phyloP scores from a whole-genome alignment of 2,113 vertebrate genomes.

The Embiotoca jacksoni region DNA sequence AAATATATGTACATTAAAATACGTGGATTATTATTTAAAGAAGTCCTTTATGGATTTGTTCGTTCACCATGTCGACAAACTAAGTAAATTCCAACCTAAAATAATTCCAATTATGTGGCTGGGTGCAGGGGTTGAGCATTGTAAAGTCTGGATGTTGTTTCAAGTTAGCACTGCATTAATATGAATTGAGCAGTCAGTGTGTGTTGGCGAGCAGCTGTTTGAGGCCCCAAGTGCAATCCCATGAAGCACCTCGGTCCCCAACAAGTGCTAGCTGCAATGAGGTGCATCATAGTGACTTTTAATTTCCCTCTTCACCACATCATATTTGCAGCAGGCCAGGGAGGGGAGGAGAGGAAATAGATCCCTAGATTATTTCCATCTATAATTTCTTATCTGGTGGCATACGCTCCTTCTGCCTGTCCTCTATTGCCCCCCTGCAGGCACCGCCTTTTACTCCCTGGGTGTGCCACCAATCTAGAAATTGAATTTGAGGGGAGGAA shows the following conservation, averaged over 20 bases:
- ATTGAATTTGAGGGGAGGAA: conserved; percentile 76
- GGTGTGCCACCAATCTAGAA: conserved; percentile 70
- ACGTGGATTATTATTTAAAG: not conserved
- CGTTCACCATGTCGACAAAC: conserved; percentile 1
- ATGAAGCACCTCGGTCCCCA: conserved; percentile 60
- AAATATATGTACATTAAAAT: not conserved
- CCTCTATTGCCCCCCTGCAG: conserved; percentile 46
- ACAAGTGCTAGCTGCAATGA: conserved; percentile 72
- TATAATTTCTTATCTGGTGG: conserved; percentile 79
- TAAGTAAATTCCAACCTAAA: not conserved
- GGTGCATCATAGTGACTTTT: conserved; percentile 72
- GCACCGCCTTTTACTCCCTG: conserved; percentile 62
- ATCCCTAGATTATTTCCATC: conserved; percentile 78
- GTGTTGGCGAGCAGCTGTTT: conserved; percentile 63
- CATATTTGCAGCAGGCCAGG: conserved; percentile 67
- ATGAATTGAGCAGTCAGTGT: conserved; percentile 61
- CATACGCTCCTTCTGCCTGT: conserved; percentile 43
- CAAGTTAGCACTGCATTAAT: conserved; percentile 74
- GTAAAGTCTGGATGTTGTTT: conserved; percentile 41
- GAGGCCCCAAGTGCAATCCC: conserved; percentile 49
- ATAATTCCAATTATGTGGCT: not conserved
- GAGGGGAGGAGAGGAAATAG: conserved; percentile 62
- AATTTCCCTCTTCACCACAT: conserved; percentile 75
- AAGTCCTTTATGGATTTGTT: not conserved
- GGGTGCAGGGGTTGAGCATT: conserved; percentile 36